phyloP scores from a whole-genome alignment of 2,888 invertebrate genomes.

The Apamea monoglypha region DNA sequence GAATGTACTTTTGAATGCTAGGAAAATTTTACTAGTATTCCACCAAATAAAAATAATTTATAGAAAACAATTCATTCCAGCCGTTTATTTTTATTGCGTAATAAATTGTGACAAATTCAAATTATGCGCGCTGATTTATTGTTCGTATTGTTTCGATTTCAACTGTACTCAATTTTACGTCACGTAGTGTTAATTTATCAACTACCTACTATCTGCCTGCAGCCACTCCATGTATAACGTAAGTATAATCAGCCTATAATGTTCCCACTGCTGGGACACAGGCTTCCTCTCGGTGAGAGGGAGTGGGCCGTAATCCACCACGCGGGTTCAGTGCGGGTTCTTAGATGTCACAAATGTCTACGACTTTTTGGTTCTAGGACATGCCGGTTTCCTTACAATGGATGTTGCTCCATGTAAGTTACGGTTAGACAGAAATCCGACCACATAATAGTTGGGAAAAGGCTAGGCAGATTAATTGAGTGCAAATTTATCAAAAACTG shows the following conservation, averaged over 20 bases:
- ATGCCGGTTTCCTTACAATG: too few species aligned
- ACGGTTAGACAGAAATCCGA: neutral
- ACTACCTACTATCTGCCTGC: neutral
- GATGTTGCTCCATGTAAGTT: neutral
- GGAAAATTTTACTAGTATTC: neutral
- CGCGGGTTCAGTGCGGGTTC: too few species aligned
- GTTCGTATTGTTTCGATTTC: slow-evolving; percentile 6
- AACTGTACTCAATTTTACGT: neutral
- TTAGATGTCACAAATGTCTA: too few species aligned
- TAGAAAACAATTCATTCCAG: slow-evolving; percentile 4
- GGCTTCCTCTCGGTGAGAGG: too few species aligned
- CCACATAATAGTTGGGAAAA: neutral
- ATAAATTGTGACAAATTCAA: slow-evolving; percentile 38
- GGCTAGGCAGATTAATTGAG: neutral
- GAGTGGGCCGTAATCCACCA: too few species aligned
- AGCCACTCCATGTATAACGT: too few species aligned
- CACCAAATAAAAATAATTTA: neutral
- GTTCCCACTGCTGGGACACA: too few species aligned
- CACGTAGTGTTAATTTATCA: neutral
- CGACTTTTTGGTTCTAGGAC: too few species aligned
- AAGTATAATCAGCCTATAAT: too few species aligned
- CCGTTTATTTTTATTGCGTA: slow-evolving; percentile 34
- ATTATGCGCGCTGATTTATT: neutral
- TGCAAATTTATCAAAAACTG: neutral
- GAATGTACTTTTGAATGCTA: neutral